Evolutionary conservation across 2,888 invertebrate species (phyloP).

Genomic region (Graphium colonna): DNA sequence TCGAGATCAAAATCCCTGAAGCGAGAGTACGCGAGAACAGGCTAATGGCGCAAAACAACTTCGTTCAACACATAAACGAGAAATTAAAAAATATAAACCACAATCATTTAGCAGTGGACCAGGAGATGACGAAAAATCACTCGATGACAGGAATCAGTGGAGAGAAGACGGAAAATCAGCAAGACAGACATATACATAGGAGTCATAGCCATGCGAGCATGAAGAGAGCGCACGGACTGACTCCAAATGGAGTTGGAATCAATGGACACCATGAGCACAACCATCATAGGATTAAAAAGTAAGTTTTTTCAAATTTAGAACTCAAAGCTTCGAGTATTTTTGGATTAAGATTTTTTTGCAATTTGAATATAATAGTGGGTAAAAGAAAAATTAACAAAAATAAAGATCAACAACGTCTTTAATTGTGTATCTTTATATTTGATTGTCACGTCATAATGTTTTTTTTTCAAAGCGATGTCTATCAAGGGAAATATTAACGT

Average conservation of each 20-base stretch:
- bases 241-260: constrained; percentile 63
- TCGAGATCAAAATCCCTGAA: constrained; percentile 80
- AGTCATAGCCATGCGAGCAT: constrained; percentile 72
- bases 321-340: too few relatives aligned
- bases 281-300: constrained; percentile 62
- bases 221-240: constrained; percentile 58
- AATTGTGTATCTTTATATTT: too few relatives aligned
- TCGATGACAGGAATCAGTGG: constrained; percentile 29
- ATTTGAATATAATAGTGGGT: too few relatives aligned
- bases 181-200: constrained; percentile 51
- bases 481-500: too few relatives aligned
- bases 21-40: constrained; percentile 70
- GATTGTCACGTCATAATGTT: too few relatives aligned
- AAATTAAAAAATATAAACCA: constrained; percentile 52
- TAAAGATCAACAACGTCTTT: too few relatives aligned
- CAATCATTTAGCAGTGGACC: constrained; percentile 62
- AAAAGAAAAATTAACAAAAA: too few relatives aligned
- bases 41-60: constrained; percentile 71
- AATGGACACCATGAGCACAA: constrained; percentile 61
- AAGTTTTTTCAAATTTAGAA: constrained; percentile 36
- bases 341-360: too few relatives aligned
- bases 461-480: too few relatives aligned
- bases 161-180: constrained; percentile 21
- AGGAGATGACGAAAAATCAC: constrained; percentile 38
- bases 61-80: constrained; percentile 69